A percentile compares a stretch with the other conserved stretches of the same genome.
These are phyloP conservation scores for Trichomalopsis sarcophagae DNA, from an alignment of 1,140 invertebrate genomes.

Conservation along the genomic window DNA sequence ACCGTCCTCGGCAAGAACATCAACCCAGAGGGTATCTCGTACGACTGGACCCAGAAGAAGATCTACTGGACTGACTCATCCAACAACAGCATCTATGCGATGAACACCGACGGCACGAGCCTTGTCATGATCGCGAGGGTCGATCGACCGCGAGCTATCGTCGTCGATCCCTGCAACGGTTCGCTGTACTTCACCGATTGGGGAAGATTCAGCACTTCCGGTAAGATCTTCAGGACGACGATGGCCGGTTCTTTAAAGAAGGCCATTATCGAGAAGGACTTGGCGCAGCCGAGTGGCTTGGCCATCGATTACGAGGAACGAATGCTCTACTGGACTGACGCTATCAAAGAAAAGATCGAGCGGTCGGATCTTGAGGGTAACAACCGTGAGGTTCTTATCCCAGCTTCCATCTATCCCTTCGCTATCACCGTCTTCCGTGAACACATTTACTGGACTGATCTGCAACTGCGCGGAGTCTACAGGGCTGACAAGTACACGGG, in stretches of 20 bases:
- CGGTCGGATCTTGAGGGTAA: conserved; percentile 91
- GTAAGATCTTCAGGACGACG: conserved; percentile 95
- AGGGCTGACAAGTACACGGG: conserved; percentile 98
- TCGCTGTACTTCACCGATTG: conserved; percentile 95
- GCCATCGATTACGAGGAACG: conserved; percentile 97
- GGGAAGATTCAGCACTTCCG: conserved; percentile 93
- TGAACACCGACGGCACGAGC: conserved; percentile 92
- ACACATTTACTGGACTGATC: conserved; percentile 98
- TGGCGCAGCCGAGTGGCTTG: conserved; percentile 96
- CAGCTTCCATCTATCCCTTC: conserved; percentile 96
- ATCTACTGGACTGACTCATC: conserved; percentile 98
- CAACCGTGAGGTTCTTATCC: conserved; percentile 85
- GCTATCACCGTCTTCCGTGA: conserved; percentile 93
- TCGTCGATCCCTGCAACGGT: conserved; percentile 97
- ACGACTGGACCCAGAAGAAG: conserved; percentile 97
- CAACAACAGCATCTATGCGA: conserved; percentile 95
- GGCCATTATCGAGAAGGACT: conserved; percentile 91
- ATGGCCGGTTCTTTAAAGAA: conserved; percentile 96
- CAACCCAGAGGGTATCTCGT: conserved; percentile 96
- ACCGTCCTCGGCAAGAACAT: conserved; percentile 87
- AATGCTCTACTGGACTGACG: conserved; percentile 98
- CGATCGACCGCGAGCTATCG: conserved; percentile 94
- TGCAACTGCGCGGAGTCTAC: conserved; percentile 95
- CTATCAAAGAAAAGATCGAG: conserved; percentile 97
- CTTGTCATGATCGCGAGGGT: conserved; percentile 95